Base-by-base conservation (phyloP, 2,888 invertebrate species). In the Standfussiana lucernea region DNA sequence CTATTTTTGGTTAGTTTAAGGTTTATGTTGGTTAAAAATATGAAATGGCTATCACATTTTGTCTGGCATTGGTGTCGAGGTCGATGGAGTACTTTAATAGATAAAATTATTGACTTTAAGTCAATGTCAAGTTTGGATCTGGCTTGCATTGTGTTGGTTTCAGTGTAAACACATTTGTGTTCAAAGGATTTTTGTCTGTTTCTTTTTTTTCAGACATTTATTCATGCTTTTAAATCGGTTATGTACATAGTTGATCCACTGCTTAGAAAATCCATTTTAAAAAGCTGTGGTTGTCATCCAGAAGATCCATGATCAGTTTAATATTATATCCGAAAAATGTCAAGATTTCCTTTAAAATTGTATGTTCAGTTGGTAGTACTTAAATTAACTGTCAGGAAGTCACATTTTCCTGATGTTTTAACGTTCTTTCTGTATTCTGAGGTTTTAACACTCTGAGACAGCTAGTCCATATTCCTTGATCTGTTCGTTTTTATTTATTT, bases 61-160 rank as follows among this genome's bases (percentile, higher is more conserved):
- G 87, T 81, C 77, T 87, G 89, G 72, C 89, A 88, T 88, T 88
- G 89, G 75, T 68, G 65, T 47, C 83, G 80, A 88, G 89, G 87
- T 77, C 87, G 77, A 56, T 66, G 35, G 66, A 70, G 77, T 68
- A 73, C 83, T 75, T 64, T 66, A 73, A 21, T 78, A 80, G 79
- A 80, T 82, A 81, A 81, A 84, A 81, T 86, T 78, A 86, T 86
- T 78, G 77, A 74, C 82, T 87, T 67, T 15, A 78, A 82, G 69
- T 87, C 86, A 87, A 88, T 87, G 87, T 88, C 87, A 87, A 87
- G 86, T 86, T 86, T 85, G 75, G 66, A 62, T 61, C 76, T 72
- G 73, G 66, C 59, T 68, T 65, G 59, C 73, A 62, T 68, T 76
- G 80, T 66, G 66, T 71, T 72, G 64, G 45, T 56, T 69, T 74